Evolutionary conservation across 2,113 vertebrate species (phyloP).

Genomic region (Catharus fuscescens): DNA sequence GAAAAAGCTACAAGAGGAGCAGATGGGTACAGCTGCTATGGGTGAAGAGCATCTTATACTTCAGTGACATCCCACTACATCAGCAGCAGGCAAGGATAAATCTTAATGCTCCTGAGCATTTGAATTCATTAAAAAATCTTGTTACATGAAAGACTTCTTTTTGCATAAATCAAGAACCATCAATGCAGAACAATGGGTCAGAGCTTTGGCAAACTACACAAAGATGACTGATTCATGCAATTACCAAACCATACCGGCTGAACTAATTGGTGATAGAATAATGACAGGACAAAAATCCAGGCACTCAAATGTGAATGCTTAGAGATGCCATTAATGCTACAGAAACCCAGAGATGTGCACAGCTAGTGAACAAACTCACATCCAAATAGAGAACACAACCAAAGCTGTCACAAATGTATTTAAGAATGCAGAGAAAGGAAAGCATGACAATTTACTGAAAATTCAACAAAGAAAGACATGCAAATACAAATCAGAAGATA

Average conservation of each 20-base stretch:
- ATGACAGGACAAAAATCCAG: conserved; percentile 36
- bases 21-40: background rate
- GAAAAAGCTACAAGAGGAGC: background rate
- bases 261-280: conserved; percentile 30
- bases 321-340: background rate
- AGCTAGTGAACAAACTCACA: background rate
- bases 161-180: background rate
- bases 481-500: background rate
- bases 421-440: background rate
- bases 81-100: background rate
- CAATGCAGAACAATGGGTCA: background rate
- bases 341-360: background rate
- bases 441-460: background rate
- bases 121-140: background rate
- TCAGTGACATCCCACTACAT: background rate
- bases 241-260: conserved; percentile 20
- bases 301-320: background rate
- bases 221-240: conserved; percentile 16
- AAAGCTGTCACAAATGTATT: background rate
- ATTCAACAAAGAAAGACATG: background rate
- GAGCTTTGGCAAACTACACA: conserved; percentile 19
- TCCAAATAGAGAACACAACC: background rate
- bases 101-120: background rate
- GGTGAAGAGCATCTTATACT: background rate
- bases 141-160: background rate